Conservation (phyloP, 2,888 invertebrate genomes). For the Oeneis ivallda region DNA sequence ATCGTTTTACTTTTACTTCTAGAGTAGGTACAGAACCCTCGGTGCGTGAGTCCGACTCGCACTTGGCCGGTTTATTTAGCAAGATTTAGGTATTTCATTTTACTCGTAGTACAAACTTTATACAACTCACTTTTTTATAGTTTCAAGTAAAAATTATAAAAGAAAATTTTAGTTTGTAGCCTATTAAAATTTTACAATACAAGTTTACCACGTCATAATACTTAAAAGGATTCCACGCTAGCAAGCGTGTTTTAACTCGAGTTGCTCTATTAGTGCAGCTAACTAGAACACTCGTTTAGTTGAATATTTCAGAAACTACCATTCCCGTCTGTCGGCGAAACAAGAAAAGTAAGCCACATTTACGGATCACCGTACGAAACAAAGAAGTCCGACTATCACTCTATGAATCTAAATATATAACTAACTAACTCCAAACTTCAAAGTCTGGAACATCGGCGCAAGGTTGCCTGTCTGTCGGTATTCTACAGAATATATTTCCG, state of each 20-base stretch:
- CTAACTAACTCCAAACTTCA: too few species aligned
- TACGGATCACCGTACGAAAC: background rate
- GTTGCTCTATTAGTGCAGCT: conserved; percentile 28
- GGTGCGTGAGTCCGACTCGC: too few species aligned
- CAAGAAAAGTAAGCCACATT: conserved; percentile 34
- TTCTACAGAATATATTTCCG: too few species aligned
- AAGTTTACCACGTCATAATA: conserved; percentile 1
- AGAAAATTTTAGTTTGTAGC: background rate
- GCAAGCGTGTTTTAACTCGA: conserved; percentile 10
- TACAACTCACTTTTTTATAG: background rate
- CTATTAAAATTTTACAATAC: background rate
- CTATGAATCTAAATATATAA: too few species aligned
- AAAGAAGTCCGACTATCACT: background rate
- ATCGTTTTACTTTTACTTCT: too few species aligned
- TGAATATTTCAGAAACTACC: conserved; percentile 41
- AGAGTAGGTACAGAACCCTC: too few species aligned
- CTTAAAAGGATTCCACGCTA: background rate
- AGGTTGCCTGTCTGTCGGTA: too few species aligned
- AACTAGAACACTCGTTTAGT: conserved; percentile 38
- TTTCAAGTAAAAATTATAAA: background rate
- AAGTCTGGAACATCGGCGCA: too few species aligned
- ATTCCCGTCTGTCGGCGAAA: conserved; percentile 31
- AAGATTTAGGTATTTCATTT: too few species aligned
- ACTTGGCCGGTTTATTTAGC: too few species aligned
- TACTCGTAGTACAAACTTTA: background rate